A percentile compares a stretch with the other conserved stretches of the same genome.
These are phyloP conservation scores for Epinephelus moara DNA, from an alignment of 2,113 vertebrate genomes.

Conservation along the genomic window DNA sequence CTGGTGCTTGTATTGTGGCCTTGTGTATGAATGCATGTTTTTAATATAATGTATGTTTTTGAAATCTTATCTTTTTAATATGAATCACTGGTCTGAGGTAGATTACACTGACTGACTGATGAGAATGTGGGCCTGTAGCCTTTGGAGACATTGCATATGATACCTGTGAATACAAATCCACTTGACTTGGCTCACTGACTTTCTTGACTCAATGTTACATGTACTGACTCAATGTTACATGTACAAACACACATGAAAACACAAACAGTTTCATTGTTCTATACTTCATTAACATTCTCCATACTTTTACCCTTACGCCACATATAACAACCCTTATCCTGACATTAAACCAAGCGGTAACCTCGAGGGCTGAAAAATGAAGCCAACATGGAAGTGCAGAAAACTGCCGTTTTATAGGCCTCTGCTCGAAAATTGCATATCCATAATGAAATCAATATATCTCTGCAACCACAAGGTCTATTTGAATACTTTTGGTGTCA, in stretches of 20 bases:
- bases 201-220: background rate
- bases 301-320: no score
- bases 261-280: background rate
- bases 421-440: no score
- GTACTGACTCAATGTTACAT: background rate
- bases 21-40: background rate
- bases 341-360: no score
- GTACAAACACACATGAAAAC: background rate
- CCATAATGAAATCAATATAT: no score
- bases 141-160: background rate
- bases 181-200: constrained; percentile 1
- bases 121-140: background rate
- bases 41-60: background rate
- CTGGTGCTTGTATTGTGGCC: constrained; percentile 7
- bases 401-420: no score
- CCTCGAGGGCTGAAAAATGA: no score
- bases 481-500: no score
- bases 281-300: background rate
- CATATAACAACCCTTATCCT: no score
- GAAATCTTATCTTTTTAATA: background rate
- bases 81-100: background rate
- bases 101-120: background rate
- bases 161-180: background rate
- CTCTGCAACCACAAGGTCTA: no score
- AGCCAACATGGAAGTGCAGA: no score